Percentiles rank a stretch among this genome's conserved stretches.
Evolutionary conservation across 2,797 vertebrate genomes (phyloP).

Genomic region (Phoebastria nigripes): DNA sequence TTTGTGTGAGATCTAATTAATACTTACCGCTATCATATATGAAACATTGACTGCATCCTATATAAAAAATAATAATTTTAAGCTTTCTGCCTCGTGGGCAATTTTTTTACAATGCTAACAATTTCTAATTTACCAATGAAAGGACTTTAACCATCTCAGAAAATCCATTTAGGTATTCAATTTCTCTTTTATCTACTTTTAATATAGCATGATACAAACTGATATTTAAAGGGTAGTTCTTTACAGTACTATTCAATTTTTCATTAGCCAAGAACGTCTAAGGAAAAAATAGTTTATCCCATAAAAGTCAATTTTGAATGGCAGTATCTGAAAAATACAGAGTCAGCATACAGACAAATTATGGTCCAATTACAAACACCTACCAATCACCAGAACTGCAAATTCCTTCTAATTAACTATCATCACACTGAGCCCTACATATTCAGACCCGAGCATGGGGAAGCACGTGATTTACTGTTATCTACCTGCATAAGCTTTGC

Average conservation of each 20-base stretch:
- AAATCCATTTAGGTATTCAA: neutral
- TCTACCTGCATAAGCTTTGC: rapidly evolving
- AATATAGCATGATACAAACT: neutral
- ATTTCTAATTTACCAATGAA: neutral
- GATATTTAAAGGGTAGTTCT: neutral
- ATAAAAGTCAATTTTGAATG: neutral
- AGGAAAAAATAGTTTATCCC: neutral
- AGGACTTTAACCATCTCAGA: neutral
- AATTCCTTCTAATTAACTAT: neutral
- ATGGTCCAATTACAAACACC: neutral
- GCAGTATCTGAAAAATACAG: neutral
- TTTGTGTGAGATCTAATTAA: neutral
- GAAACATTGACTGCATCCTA: neutral
- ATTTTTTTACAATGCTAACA: neutral
- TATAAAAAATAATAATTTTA: neutral
- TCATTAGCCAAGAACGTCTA: neutral
- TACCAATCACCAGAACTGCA: neutral
- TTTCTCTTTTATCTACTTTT: neutral
- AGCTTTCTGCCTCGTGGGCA: neutral
- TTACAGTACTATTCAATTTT: neutral
- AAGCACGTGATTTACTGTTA: rapidly evolving
- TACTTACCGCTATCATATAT: neutral
- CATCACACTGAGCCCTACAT: neutral
- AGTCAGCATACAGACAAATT: neutral
- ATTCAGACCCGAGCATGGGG: rapidly evolving